Evolutionary conservation across 1,140 invertebrate species (phyloP).

Genomic region (Drosophila paulistorum): DNA sequence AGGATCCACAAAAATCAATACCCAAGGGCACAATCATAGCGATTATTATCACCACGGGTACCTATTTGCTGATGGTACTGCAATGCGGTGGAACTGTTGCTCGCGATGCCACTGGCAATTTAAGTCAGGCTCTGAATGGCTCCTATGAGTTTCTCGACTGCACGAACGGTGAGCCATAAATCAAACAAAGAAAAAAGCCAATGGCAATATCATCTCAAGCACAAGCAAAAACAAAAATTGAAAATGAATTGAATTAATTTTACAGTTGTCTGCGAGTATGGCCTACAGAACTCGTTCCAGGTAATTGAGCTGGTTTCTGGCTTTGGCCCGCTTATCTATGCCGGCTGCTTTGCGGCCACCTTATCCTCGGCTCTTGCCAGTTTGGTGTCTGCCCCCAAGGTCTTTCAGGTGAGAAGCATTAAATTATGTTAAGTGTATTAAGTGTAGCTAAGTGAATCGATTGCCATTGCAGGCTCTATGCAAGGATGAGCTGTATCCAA

Average conservation of each 20-base stretch:
- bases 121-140: slow-evolving; percentile 84
- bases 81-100: slow-evolving; percentile 89
- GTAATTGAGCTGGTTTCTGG: slow-evolving; percentile 95
- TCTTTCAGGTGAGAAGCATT: slow-evolving; percentile 91
- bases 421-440: no score
- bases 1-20: slow-evolving; percentile 96
- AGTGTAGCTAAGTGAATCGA: no score
- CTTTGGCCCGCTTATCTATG: slow-evolving; percentile 96
- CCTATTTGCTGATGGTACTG: slow-evolving; percentile 93
- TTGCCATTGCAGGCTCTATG: slow-evolving; percentile 89
- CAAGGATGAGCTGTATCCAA: slow-evolving; percentile 97
- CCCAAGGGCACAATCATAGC: slow-evolving; percentile 95
- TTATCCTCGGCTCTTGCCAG: slow-evolving; percentile 97
- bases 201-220: no score
- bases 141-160: slow-evolving; percentile 84
- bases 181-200: no score
- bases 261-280: slow-evolving; percentile 86
- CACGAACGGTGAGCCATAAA: slow-evolving; percentile 54
- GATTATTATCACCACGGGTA: slow-evolving; percentile 92
- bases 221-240: slow-evolving; percentile 7
- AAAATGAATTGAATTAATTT: slow-evolving; percentile 4
- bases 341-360: slow-evolving; percentile 98
- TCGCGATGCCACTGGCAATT: slow-evolving; percentile 90
- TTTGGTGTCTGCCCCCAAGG: slow-evolving; percentile 97
- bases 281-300: slow-evolving; percentile 88